Percentiles rank a stretch among this genome's conserved stretches.
These are phyloP conservation scores for Andrena chrysosceles DNA, from an alignment of 2,888 invertebrate genomes.

Conservation along the genomic window DNA sequence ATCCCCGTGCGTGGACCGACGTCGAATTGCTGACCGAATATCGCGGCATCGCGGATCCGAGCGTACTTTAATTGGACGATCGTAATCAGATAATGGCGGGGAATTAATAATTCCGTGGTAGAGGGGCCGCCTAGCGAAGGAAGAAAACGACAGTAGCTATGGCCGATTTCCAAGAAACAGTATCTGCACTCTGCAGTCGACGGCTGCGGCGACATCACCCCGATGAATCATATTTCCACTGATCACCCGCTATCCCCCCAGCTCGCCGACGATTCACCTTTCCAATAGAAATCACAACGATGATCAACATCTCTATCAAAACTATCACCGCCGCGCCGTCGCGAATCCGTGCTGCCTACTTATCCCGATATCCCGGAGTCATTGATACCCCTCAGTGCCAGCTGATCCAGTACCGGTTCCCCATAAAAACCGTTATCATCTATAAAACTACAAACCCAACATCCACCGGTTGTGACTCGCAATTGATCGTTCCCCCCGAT, in stretches of 20 bases:
- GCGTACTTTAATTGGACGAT: constrained; percentile 68
- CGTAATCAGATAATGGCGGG: constrained; percentile 61
- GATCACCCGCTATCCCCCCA: background rate
- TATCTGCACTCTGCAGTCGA: background rate
- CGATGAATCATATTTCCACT: constrained; percentile 15
- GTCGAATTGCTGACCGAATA: constrained; percentile 56
- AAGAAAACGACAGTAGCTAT: constrained; percentile 16
- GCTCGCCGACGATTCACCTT: background rate
- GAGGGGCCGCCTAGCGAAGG: constrained; percentile 27
- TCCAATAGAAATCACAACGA: background rate
- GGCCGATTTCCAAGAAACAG: constrained; percentile 24
- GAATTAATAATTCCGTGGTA: constrained; percentile 62
- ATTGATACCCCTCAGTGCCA: too few relatives aligned
- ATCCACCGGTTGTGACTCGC: background rate
- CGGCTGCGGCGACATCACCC: background rate
- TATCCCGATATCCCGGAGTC: too few relatives aligned
- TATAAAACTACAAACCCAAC: background rate
- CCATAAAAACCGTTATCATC: background rate
- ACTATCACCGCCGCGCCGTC: too few relatives aligned
- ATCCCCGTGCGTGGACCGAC: constrained; percentile 49
- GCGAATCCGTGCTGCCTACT: too few relatives aligned
- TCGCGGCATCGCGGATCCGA: constrained; percentile 48
- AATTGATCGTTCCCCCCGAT: constrained; percentile 3
- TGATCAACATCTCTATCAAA: too few relatives aligned
- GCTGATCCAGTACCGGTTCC: too few relatives aligned